Conservation (phyloP, 2,888 invertebrate species). For the Caenorhabditis sp. region DNA sequence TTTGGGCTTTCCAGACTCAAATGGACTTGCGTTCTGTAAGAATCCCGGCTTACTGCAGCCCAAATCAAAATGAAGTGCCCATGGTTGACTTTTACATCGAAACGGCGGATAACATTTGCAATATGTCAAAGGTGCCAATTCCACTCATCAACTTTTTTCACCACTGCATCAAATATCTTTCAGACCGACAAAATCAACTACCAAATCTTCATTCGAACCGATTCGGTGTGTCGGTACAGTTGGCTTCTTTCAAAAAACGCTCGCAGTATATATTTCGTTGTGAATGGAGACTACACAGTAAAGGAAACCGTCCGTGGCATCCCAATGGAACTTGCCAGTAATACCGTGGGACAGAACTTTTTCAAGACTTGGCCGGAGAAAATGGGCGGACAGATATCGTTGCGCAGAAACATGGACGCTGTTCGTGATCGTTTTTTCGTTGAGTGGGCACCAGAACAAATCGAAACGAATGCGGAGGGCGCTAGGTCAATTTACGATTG, state of each 20-base stretch:
- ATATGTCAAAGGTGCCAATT: neutral
- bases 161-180: too few species aligned
- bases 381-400: neutral
- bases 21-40: neutral
- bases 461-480: neutral
- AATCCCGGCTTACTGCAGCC: neutral
- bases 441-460: slow-evolving; percentile 18
- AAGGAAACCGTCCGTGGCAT: neutral
- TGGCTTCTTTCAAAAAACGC: neutral
- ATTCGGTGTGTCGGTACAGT: neutral
- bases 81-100: slow-evolving; percentile 5
- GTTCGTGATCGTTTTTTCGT: neutral
- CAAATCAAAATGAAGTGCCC: neutral
- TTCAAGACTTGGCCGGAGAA: neutral
- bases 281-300: neutral
- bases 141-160: too few species aligned
- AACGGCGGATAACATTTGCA: neutral
- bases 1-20: neutral
- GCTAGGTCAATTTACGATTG: neutral
- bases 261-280: neutral
- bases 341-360: neutral
- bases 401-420: neutral
- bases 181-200: neutral
- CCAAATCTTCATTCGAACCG: neutral
- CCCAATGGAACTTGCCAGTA: slow-evolving; percentile 17